Evolutionary conservation across 2,113 vertebrate genomes (phyloP).

Genomic region (Albula glossodonta): DNA sequence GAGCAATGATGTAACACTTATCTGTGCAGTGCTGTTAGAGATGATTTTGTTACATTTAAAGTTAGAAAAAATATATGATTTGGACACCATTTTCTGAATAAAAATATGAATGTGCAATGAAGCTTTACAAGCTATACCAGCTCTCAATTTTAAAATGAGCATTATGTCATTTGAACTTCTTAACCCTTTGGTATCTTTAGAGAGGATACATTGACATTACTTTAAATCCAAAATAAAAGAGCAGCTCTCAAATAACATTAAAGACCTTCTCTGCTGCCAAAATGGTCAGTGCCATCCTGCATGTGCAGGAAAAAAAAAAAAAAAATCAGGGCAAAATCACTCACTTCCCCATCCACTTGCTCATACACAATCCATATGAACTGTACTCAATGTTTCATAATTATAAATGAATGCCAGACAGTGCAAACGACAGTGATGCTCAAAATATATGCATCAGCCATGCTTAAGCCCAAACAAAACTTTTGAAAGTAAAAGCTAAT

Average conservation of each 20-base stretch:
- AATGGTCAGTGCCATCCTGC: constrained; percentile 4
- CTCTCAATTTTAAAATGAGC: neutral
- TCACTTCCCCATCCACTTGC: neutral
- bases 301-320: constrained; percentile 3
- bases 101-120: too few relatives aligned
- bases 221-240: neutral
- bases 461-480: neutral
- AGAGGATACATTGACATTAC: neutral
- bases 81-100: neutral
- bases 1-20: too few relatives aligned
- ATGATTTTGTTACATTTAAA: too few relatives aligned
- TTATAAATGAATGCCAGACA: neutral
- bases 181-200: neutral
- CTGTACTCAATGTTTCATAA: neutral
- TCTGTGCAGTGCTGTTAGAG: too few relatives aligned
- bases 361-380: constrained; percentile 4
- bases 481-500: neutral
- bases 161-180: neutral
- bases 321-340: constrained; percentile 4
- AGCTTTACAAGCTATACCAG: neutral
- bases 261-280: neutral
- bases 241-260: neutral
- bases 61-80: too few relatives aligned
- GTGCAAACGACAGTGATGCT: neutral
- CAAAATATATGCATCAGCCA: neutral